Base-by-base conservation (phyloP, 2,113 vertebrate species). In the Corvus moneduloides region DNA sequence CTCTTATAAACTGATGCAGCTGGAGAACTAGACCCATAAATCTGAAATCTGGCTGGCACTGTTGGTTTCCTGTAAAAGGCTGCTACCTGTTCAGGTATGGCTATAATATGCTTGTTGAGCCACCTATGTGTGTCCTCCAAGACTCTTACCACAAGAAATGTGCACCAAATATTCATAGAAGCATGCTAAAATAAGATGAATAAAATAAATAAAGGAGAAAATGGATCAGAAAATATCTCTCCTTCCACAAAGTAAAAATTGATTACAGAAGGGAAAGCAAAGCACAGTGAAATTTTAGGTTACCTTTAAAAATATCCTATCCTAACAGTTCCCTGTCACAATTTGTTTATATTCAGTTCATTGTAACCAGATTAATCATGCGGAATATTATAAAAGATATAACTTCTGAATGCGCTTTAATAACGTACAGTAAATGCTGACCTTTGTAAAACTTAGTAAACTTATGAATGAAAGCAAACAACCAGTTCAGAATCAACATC, bases 11-110 rank as follows among this genome's bases (percentile, higher is more conserved):
- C 18, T 21, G 72, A 84, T 51, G 55, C 59, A 95, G 63, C 59
- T 90, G 85, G 51, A 84, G 64, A 92, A 52, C 12, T 51, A 84
- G 63, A 74, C 64, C 24, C 13, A 51, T 77, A 83, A 88, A 90
- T 62, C 22, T 69, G 39, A 83, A 82, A 85, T 64, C 17, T 51
- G 20, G 2, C 18, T 71, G 84, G 23, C 41, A 77, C 1, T 2
- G 1, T 9, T 81, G 24, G 8, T 80, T 55, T 85, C 23, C 33
- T 41, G 41, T 64, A 41, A 30, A 84, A 63, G 7, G 16, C 10
- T 33, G 2, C 16, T 91, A 39, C 28, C 18, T 78, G n/a, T 23
- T 52, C 61, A 78, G 54, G 21, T 49, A 6, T 68, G 17, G 16
- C 5, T 56, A 3, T 15, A 33, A 46, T 8, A 28, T 1, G 0